Conservation (phyloP, 2,888 invertebrate genomes). For the Brachyopa scutellaris region DNA sequence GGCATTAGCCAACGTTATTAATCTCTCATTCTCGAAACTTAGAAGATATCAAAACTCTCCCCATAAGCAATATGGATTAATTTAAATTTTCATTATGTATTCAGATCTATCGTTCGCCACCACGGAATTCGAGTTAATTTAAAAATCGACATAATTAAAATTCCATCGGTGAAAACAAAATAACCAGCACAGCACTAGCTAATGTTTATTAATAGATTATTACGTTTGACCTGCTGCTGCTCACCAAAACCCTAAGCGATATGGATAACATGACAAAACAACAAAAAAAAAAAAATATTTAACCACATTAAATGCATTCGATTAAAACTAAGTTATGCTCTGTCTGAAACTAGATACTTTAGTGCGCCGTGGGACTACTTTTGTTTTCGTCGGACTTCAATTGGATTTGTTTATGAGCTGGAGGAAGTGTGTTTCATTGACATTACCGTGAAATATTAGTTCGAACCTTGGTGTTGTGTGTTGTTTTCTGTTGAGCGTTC, state of each 20-base stretch:
- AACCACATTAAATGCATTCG: constrained; percentile 38
- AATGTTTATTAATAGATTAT: constrained; percentile 69
- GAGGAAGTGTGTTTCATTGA: constrained; percentile 55
- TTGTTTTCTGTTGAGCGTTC: background rate
- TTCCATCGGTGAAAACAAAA: constrained; percentile 68
- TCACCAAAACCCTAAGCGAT: constrained; percentile 46
- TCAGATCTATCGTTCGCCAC: constrained; percentile 57
- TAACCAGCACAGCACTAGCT: constrained; percentile 49
- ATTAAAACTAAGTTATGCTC: constrained; percentile 46
- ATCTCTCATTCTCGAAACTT: background rate
- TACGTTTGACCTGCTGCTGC: constrained; percentile 61
- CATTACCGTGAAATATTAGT: constrained; percentile 41
- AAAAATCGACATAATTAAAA: constrained; percentile 67
- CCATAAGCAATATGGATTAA: constrained; percentile 57
- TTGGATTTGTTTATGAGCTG: constrained; percentile 43
- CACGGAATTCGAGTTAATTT: constrained; percentile 59
- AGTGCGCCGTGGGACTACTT: constrained; percentile 47
- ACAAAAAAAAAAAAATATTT: background rate
- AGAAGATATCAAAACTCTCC: constrained; percentile 18
- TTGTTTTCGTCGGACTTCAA: constrained; percentile 30
- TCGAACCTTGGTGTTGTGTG: constrained; percentile 33
- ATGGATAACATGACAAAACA: constrained; percentile 30
- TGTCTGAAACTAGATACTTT: constrained; percentile 56
- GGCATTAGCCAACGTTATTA: background rate
- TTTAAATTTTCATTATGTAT: constrained; percentile 58